Evolutionary conservation across 2,113 vertebrate genomes (phyloP).

Genomic region (Heliornis fulica): DNA sequence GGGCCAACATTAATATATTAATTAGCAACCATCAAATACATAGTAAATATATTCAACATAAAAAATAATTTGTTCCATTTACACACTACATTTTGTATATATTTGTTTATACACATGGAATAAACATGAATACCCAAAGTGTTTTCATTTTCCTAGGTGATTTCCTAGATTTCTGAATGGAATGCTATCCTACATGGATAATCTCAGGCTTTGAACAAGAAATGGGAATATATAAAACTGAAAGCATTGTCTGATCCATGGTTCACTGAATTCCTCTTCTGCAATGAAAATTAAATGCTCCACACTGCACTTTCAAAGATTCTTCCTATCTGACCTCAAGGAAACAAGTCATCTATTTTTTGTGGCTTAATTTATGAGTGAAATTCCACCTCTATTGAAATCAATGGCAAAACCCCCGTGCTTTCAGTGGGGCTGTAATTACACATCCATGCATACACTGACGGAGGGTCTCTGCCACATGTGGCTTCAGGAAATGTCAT

Average conservation of each 20-base stretch:
- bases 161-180: neutral
- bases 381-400: neutral
- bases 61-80: neutral
- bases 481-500: constrained; percentile 11
- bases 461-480: neutral
- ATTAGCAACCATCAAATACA: neutral
- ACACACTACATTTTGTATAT: neutral
- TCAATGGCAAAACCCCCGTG: neutral
- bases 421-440: neutral
- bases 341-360: neutral
- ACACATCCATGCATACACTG: neutral
- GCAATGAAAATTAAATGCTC: neutral
- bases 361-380: neutral
- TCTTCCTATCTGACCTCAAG: neutral
- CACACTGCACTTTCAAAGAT: neutral
- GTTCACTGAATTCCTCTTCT: neutral
- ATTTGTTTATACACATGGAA: neutral
- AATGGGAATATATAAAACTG: neutral
- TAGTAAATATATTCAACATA: neutral
- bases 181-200: neutral
- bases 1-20: neutral
- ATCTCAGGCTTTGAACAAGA: neutral
- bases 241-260: neutral
- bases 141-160: neutral
- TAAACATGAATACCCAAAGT: neutral